These are phyloP conservation scores for Parelbella ahira DNA, from an alignment of 2,888 invertebrate species.

Conservation along the genomic window DNA sequence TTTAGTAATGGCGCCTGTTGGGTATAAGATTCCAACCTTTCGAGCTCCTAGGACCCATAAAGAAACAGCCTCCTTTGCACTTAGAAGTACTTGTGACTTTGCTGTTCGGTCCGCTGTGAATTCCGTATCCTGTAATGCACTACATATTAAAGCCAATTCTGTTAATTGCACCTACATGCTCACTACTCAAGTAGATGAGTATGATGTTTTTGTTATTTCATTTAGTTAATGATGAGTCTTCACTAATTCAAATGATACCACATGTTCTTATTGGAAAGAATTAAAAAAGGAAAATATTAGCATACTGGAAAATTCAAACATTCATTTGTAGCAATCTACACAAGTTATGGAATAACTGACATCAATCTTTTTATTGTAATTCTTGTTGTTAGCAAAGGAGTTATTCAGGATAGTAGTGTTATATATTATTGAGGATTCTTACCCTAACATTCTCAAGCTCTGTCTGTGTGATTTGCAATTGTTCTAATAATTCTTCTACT, in stretches of 20 bases:
- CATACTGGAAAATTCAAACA: constrained; percentile 2
- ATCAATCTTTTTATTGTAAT: neutral
- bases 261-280: constrained; percentile 11
- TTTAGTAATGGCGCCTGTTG: constrained; percentile 34
- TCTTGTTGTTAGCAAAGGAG: constrained; percentile 20
- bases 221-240: constrained; percentile 11
- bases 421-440: constrained; percentile 44
- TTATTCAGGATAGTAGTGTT: constrained; percentile 12
- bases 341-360: no score
- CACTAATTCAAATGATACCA: constrained; percentile 9
- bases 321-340: constrained; percentile 9
- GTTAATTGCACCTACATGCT: constrained; percentile 75
- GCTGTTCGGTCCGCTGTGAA: constrained; percentile 84
- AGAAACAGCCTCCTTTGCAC: constrained; percentile 96
- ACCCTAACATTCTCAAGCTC: constrained; percentile 94
- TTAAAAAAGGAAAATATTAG: constrained; percentile 8
- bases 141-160: constrained; percentile 70
- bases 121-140: constrained; percentile 86
- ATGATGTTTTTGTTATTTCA: constrained; percentile 33
- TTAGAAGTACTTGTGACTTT: constrained; percentile 91
- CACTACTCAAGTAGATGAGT: constrained; percentile 37
- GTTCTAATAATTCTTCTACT: constrained; percentile 89
- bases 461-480: constrained; percentile 90
- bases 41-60: constrained; percentile 96
- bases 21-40: constrained; percentile 85